Evolutionary conservation across 2,888 invertebrate species (phyloP), one percentile per base, ranked within the genome.

Genomic region (Panzeria rudis): DNA sequence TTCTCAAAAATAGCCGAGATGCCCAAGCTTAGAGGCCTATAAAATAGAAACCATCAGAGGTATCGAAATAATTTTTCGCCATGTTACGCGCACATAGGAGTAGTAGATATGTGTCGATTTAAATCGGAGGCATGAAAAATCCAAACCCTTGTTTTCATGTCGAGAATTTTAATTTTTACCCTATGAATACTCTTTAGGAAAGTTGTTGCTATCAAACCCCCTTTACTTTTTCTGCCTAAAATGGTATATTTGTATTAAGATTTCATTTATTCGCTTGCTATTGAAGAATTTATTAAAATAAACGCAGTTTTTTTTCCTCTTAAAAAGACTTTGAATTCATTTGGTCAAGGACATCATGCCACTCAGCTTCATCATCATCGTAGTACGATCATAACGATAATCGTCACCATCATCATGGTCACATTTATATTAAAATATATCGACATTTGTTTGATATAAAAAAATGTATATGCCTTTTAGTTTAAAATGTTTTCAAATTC

Each of bases 291-390:
- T 44, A 20, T n/a, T 20, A 29, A 29, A 44, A 44, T 13, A 1
- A 54, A 41, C 13, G 44, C 0, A 15, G 6, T 62, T 23, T 68
- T 50, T 35, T n/a, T n/a, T 54, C 8, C 35, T 6, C 35, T 41
- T 41, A 15, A 69, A 35, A 23, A 75, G 38, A 52, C 35, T 79
- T 83, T 79, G 25, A 75, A 73, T 68, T 73, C 68, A 69, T 78
- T 73, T 68, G 77, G 73, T 77, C 77, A 81, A 61, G 81, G 84
- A 41, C 84, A 77, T 20, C 20, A 68, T 77, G 79, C 66, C 77
- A 54, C n/a, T 35, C 17, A 50, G 41, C 73, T 44, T 47, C 62
- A 62, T 20, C 44, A 56, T 23, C 17, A 47, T 54, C 11, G 13
- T 15, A n/a, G 7, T 38, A 13, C 9, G 44, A 62, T 64, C 25